Conservation (phyloP, 2,113 vertebrate species). For the Nothocercus julius region DNA sequence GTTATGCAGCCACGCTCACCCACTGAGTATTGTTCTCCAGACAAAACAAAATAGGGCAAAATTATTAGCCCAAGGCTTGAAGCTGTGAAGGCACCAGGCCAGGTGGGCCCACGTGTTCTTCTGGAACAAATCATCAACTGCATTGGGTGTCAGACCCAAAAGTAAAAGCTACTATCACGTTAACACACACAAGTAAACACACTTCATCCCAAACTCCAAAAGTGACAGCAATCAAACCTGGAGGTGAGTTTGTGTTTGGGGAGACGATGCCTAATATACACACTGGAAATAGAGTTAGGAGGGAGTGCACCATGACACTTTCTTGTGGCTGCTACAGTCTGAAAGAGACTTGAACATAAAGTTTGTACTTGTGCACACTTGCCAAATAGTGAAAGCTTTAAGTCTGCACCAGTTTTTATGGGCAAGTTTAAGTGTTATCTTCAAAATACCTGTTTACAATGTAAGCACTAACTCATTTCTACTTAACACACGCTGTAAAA, state of each 20-base stretch:
- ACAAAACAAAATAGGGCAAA: neutral
- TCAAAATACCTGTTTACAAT: neutral
- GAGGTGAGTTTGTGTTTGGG: neutral
- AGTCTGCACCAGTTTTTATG: neutral
- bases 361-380: neutral
- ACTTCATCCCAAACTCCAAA: neutral
- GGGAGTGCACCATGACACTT: neutral
- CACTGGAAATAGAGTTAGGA: neutral
- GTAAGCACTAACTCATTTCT: neutral
- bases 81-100: neutral
- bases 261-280: neutral
- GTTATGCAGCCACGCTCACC: neutral
- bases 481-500: neutral
- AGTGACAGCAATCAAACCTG: neutral
- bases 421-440: neutral
- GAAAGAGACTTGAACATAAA: neutral
- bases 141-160: neutral
- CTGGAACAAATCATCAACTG: neutral
- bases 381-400: neutral
- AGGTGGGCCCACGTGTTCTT: neutral
- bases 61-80: neutral
- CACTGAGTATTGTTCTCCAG: neutral
- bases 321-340: neutral
- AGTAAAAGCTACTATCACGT: neutral
- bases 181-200: neutral